Evolutionary conservation across 2,888 invertebrate genomes (phyloP).

Genomic region (Lucinisca nassula): DNA sequence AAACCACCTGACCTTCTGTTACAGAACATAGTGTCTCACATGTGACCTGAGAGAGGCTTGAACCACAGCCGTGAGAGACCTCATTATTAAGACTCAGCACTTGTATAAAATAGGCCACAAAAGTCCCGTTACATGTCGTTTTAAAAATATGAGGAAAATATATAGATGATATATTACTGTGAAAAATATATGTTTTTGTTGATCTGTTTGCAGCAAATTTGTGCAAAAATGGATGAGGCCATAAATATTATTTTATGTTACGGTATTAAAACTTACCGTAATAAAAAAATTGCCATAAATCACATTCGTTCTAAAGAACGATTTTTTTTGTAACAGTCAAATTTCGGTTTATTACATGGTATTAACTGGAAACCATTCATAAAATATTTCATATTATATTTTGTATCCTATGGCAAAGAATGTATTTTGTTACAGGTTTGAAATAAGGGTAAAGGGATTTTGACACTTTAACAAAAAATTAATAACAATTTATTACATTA

Average conservation of each 20-base stretch:
- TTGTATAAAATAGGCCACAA: too few species aligned
- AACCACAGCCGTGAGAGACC: too few species aligned
- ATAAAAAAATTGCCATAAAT: conserved; percentile 4
- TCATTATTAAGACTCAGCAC: too few species aligned
- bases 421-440: conserved; percentile 25
- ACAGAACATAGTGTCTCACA: too few species aligned
- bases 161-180: not conserved
- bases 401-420: conserved; percentile 51
- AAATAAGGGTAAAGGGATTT: not conserved
- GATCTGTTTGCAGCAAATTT: not conserved
- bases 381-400: conserved; percentile 32
- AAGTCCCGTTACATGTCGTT: too few species aligned
- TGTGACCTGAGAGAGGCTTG: too few species aligned
- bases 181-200: too few species aligned
- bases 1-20: too few species aligned
- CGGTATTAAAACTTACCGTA: not conserved
- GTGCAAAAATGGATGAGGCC: conserved; percentile 3
- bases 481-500: conserved; percentile 19
- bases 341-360: not conserved
- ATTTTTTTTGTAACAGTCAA: not conserved
- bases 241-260: conserved; percentile 10
- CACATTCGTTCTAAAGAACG: not conserved
- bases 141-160: not conserved
- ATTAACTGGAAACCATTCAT: conserved; percentile 20
- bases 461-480: conserved; percentile 12